Conservation (phyloP, 2,113 vertebrate species). For the Hippoglossus stenolepis region DNA sequence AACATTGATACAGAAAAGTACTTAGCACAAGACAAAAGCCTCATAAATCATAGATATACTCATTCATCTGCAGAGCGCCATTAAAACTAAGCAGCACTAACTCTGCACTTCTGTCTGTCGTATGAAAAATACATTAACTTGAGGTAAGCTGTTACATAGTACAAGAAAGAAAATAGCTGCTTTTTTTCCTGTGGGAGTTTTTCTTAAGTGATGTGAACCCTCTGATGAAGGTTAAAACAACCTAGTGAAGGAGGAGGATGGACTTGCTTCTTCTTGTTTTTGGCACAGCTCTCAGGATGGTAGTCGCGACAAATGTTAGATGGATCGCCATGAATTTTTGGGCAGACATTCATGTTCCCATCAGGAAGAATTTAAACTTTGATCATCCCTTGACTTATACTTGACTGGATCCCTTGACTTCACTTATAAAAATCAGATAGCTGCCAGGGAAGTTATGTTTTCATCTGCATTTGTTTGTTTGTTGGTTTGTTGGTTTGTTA, state of each 20-base stretch:
- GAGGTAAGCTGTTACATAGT: constrained; percentile 34
- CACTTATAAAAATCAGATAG: too few species aligned
- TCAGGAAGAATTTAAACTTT: too few species aligned
- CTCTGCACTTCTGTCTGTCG: constrained; percentile 32
- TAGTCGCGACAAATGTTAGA: background rate
- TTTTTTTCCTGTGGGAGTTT: background rate
- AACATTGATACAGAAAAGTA: constrained; percentile 44
- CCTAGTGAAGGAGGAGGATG: background rate
- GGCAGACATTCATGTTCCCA: background rate
- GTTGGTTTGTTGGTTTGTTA: too few species aligned
- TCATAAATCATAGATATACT: constrained; percentile 60
- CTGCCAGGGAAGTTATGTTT: too few species aligned
- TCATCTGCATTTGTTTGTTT: too few species aligned
- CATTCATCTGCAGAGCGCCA: constrained; percentile 35
- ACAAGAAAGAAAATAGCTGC: constrained; percentile 24
- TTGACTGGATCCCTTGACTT: too few species aligned
- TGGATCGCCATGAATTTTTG: background rate
- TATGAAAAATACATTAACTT: constrained; percentile 57
- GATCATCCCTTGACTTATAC: too few species aligned
- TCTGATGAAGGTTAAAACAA: background rate
- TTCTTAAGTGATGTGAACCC: background rate
- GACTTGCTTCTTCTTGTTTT: background rate
- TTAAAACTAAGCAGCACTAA: constrained; percentile 50
- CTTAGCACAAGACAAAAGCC: constrained; percentile 12
- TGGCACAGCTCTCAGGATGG: background rate